phyloP scores from a whole-genome alignment of 2,888 invertebrate species.

The Synergus umbraculus region DNA sequence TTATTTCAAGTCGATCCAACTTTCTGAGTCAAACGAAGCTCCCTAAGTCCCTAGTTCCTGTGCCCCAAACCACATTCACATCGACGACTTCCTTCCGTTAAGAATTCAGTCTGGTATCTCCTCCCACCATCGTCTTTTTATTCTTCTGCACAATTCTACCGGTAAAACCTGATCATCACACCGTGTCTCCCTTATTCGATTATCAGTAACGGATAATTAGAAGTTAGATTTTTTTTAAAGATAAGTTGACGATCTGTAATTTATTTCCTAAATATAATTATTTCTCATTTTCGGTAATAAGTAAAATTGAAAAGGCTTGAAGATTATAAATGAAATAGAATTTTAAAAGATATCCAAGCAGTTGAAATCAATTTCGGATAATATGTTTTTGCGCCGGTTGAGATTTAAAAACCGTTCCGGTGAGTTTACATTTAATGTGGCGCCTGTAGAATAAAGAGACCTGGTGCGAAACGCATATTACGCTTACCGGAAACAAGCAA shows the following conservation, averaged over 20 bases:
- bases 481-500: background rate
- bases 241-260: background rate
- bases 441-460: background rate
- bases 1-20: conserved; percentile 41
- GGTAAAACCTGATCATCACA: background rate
- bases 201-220: background rate
- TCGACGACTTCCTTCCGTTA: conserved; percentile 37
- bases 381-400: background rate
- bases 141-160: conserved; percentile 5
- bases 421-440: background rate
- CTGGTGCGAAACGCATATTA: background rate
- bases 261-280: background rate
- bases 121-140: background rate
- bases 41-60: background rate
- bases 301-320: background rate
- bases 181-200: background rate
- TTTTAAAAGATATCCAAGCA: background rate
- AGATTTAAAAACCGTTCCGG: background rate
- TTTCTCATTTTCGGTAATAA: background rate
- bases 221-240: background rate
- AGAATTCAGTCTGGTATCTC: background rate
- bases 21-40: conserved; percentile 30
- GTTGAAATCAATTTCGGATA: background rate
- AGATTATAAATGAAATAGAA: background rate
- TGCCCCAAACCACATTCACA: conserved; percentile 11